Evolutionary conservation across 2,797 vertebrate species (phyloP).

Genomic region (Microctenopoma steveboyesi): DNA sequence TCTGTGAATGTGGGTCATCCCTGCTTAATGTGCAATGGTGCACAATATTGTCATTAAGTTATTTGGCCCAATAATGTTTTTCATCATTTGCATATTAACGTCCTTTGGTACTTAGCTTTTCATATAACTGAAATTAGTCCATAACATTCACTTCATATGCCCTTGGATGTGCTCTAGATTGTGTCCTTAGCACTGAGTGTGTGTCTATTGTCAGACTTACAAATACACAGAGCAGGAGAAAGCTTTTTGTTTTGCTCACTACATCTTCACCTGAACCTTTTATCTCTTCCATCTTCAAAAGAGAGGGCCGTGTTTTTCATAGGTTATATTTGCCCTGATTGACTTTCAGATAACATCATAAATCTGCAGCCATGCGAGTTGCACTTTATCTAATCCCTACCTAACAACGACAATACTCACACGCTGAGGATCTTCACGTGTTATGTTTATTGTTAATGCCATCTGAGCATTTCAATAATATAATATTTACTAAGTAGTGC

Average conservation of each 20-base stretch:
- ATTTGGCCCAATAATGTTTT: constrained; percentile 1
- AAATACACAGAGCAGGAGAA: constrained; percentile 13
- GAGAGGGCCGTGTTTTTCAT: neutral
- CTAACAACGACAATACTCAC: neutral
- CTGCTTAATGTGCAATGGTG: constrained; percentile 15
- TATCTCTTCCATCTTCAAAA: neutral
- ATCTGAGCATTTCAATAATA: neutral
- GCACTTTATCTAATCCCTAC: neutral
- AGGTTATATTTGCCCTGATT: neutral
- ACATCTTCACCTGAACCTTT: constrained; percentile 7
- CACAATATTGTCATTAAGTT: constrained; percentile 10
- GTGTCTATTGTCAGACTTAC: constrained; percentile 26
- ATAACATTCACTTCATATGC: constrained; percentile 28
- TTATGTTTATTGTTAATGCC: neutral
- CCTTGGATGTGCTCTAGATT: constrained; percentile 51
- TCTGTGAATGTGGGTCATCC: constrained; percentile 50
- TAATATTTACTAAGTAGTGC: neutral
- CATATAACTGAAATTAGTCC: constrained; percentile 43
- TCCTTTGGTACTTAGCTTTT: constrained; percentile 14
- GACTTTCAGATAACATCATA: neutral
- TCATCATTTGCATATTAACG: neutral
- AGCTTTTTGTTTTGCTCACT: constrained; percentile 6
- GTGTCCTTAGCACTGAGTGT: constrained; percentile 29
- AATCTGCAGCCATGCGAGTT: neutral
- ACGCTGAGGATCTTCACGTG: neutral